A percentile compares a stretch with the other conserved stretches of the same genome.
phyloP scores from a whole-genome alignment of 2,888 invertebrate genomes.

The Spisula solida region DNA sequence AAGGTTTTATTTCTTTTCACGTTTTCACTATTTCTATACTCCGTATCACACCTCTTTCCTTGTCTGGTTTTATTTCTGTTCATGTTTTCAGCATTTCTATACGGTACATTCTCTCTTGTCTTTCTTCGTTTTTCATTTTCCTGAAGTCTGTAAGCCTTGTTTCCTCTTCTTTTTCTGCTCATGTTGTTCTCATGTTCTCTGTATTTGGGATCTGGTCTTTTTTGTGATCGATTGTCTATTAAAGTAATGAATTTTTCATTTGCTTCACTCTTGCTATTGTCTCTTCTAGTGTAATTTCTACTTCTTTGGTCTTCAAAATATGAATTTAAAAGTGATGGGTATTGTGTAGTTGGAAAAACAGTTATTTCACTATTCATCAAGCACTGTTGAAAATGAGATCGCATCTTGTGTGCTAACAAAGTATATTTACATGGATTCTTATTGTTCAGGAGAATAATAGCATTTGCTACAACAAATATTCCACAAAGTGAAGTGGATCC shows the following conservation, averaged over 20 bases:
- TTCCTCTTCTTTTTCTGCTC: background rate
- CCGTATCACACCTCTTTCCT: background rate
- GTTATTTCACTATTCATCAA: slow-evolving; percentile 31
- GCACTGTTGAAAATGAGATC: slow-evolving; percentile 30
- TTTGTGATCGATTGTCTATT: slow-evolving; percentile 22
- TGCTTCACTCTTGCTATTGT: background rate
- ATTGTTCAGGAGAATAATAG: slow-evolving; percentile 21
- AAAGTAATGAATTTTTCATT: background rate
- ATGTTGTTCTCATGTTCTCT: background rate
- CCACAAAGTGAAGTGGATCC: slow-evolving; percentile 30
- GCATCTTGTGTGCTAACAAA: slow-evolving; percentile 18
- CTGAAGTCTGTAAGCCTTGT: background rate
- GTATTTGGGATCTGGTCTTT: background rate
- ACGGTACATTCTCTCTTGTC: slow-evolving; percentile 1
- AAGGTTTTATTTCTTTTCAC: background rate
- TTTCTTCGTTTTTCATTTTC: slow-evolving; percentile 17
- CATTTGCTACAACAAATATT: slow-evolving; percentile 38
- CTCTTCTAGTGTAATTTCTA: background rate
- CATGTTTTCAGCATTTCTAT: background rate
- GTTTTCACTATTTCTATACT: background rate
- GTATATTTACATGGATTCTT: slow-evolving; percentile 21
- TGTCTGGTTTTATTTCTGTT: background rate
- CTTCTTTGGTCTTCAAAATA: slow-evolving; percentile 20
- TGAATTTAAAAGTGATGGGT: slow-evolving; percentile 11
- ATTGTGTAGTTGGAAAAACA: slow-evolving; percentile 32